Conservation (phyloP, 1,140 invertebrate genomes). For the Microplitis mediator region DNA sequence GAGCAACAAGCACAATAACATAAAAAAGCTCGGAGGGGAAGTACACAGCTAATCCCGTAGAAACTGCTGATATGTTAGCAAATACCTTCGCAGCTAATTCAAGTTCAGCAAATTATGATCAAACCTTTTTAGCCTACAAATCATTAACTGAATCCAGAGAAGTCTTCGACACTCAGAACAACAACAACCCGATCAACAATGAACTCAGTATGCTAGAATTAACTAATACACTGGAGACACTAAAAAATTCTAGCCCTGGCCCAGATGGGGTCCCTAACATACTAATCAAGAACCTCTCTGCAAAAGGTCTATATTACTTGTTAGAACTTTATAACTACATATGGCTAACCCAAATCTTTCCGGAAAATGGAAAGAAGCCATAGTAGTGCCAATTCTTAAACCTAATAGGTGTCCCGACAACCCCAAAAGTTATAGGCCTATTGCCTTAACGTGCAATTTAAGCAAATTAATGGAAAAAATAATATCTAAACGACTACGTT, state of each 20-base stretch:
- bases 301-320: neutral
- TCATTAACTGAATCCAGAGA: neutral
- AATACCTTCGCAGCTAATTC: neutral
- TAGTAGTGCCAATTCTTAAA: neutral
- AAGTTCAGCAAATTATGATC: neutral
- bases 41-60: conserved; percentile 2
- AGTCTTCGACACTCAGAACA: neutral
- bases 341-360: neutral
- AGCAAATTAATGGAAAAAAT: conserved; percentile 21
- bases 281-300: conserved; percentile 18
- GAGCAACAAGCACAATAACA: neutral
- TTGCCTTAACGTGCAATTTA: conserved; percentile 9
- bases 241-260: conserved; percentile 17
- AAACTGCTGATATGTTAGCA: neutral
- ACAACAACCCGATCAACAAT: neutral
- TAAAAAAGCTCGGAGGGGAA: neutral
- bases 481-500: neutral
- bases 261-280: conserved; percentile 18
- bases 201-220: neutral
- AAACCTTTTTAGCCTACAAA: neutral
- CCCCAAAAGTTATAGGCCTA: conserved; percentile 3
- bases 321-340: conserved; percentile 10
- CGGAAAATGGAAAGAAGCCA: conserved; percentile 3
- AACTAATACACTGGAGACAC: neutral
- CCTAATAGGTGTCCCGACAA: neutral